Conservation (phyloP, 2,113 vertebrate genomes). For the Indri indri region DNA sequence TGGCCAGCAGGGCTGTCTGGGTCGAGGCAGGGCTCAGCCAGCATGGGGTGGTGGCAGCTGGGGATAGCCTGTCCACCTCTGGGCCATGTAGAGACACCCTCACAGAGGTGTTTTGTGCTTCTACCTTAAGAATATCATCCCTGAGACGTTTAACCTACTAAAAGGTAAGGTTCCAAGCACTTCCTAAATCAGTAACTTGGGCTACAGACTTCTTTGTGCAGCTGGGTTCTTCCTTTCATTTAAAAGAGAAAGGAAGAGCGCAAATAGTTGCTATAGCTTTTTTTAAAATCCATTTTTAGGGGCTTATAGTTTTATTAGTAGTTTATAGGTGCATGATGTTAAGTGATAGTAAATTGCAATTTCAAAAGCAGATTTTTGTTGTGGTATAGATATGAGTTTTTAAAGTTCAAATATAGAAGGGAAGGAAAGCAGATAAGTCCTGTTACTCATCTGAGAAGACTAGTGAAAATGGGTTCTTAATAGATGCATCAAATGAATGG, state of each 20-base stretch:
- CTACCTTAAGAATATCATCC: slow-evolving; percentile 55
- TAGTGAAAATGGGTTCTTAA: neutral
- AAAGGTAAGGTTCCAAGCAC: slow-evolving; percentile 80
- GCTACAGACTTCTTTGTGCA: neutral
- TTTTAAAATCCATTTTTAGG: slow-evolving; percentile 62
- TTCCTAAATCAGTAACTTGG: slow-evolving; percentile 57
- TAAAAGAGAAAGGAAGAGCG: slow-evolving; percentile 45
- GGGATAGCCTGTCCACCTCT: slow-evolving; percentile 22
- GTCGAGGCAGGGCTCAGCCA: slow-evolving; percentile 41
- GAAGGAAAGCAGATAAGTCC: neutral
- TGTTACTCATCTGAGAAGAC: neutral
- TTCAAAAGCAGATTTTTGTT: slow-evolving; percentile 7
- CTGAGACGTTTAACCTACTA: slow-evolving; percentile 26
- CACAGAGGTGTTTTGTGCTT: slow-evolving; percentile 21
- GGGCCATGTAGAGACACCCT: slow-evolving; percentile 46
- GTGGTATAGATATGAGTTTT: neutral
- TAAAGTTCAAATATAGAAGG: neutral
- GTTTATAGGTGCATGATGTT: neutral
- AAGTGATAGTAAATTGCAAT: neutral
- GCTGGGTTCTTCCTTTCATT: slow-evolving; percentile 54
- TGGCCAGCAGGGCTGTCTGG: slow-evolving; percentile 46
- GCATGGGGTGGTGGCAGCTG: slow-evolving; percentile 2
- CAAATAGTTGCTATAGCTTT: slow-evolving; percentile 52
- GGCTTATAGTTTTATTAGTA: neutral
- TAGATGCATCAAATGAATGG: neutral